Percentiles rank a stretch among this genome's conserved stretches.
phyloP scores from a whole-genome alignment of 2,113 vertebrate species.

The Dasyurus viverrinus region DNA sequence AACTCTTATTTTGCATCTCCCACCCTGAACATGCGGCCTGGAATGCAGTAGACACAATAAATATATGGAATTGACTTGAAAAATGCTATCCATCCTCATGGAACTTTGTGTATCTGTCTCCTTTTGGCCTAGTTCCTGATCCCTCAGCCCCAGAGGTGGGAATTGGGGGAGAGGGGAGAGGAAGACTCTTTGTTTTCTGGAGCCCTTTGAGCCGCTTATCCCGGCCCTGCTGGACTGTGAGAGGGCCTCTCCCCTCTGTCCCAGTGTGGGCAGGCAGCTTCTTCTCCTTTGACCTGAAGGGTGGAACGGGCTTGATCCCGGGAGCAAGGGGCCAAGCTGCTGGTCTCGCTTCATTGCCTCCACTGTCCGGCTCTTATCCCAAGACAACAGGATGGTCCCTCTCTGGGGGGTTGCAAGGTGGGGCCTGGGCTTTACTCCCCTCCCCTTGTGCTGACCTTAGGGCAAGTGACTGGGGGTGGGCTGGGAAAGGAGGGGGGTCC shows the following conservation, averaged over 20 bases:
- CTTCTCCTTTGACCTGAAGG: not conserved
- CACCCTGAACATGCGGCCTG: not conserved
- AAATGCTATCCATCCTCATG: not conserved
- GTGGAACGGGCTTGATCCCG: not conserved
- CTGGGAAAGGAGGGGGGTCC: not conserved
- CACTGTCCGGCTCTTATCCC: not conserved
- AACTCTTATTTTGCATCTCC: not conserved
- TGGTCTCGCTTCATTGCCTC: not conserved
- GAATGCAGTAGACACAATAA: not conserved
- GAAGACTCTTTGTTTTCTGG: not conserved
- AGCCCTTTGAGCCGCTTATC: not conserved
- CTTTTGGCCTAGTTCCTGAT: not conserved
- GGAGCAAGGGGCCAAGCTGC: not conserved
- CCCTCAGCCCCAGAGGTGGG: not conserved
- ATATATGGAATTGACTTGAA: not conserved
- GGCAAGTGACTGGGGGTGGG: not conserved
- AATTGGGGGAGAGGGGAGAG: not conserved
- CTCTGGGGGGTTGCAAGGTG: not conserved
- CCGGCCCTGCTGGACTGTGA: not conserved
- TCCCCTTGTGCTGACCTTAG: not conserved
- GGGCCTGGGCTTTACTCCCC: not conserved
- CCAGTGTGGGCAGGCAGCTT: not conserved
- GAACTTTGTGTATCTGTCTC: not conserved
- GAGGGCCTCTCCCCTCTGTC: not conserved
- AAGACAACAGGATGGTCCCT: not conserved